phyloP scores from a whole-genome alignment of 2,888 invertebrate genomes.

The Dorcus parallelipipedus region DNA sequence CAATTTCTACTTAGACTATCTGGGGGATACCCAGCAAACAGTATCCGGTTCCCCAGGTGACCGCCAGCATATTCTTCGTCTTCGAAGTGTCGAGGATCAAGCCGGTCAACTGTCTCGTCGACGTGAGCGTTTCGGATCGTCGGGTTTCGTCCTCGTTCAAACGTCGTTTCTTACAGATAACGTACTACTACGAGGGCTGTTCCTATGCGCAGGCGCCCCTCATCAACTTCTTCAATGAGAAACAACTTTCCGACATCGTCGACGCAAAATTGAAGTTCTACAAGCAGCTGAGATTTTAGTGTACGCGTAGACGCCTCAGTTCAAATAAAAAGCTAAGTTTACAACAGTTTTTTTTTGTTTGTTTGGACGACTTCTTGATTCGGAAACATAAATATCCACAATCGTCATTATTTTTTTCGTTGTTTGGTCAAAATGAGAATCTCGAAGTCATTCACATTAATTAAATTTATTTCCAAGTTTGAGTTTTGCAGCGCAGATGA shows the following conservation, averaged over 20 bases:
- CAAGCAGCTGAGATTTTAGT: slow-evolving; percentile 24
- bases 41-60: slow-evolving; percentile 50
- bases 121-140: slow-evolving; percentile 21
- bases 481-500: too few species aligned
- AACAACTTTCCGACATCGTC: slow-evolving; percentile 43
- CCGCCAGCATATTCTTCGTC: slow-evolving; percentile 47
- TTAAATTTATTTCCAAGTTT: too few species aligned
- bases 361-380: too few species aligned
- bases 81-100: slow-evolving; percentile 40
- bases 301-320: too few species aligned
- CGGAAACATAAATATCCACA: too few species aligned
- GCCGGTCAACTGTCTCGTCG: slow-evolving; percentile 31
- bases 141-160: not conserved
- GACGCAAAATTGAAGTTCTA: slow-evolving; percentile 43
- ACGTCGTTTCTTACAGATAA: slow-evolving; percentile 34
- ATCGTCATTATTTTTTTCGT: too few species aligned
- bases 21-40: slow-evolving; percentile 48
- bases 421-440: too few species aligned
- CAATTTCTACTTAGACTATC: slow-evolving; percentile 31
- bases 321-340: too few species aligned
- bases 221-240: slow-evolving; percentile 39
- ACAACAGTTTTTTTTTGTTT: too few species aligned
- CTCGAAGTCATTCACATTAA: too few species aligned
- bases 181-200: slow-evolving; percentile 43
- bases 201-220: slow-evolving; percentile 35